phyloP scores from a whole-genome alignment of 1,140 invertebrate genomes.

The Aplysia californica region DNA sequence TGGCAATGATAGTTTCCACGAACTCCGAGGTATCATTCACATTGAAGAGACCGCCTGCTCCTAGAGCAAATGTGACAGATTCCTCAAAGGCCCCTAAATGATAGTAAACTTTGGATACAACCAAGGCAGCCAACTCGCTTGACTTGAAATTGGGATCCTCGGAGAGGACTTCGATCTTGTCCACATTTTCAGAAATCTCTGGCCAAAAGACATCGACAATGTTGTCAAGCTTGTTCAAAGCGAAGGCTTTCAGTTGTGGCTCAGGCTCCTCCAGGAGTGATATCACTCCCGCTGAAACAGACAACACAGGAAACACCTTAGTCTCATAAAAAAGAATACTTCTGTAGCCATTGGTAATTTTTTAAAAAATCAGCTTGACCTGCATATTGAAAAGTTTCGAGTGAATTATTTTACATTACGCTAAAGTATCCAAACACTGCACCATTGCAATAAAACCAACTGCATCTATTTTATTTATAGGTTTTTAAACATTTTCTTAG shows the following conservation, averaged over 20 bases:
- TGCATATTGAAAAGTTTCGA: no score
- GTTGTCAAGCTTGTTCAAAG: constrained; percentile 87
- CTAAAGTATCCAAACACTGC: no score
- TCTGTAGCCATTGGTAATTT: no score
- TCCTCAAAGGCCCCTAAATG: constrained; percentile 97
- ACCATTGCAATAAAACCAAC: no score
- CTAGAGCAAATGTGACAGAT: constrained; percentile 92
- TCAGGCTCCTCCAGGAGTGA: constrained; percentile 94
- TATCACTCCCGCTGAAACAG: constrained; percentile 86
- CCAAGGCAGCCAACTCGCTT: constrained; percentile 92
- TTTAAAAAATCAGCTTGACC: no score
- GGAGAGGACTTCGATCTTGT: constrained; percentile 97
- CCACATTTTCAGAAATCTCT: constrained; percentile 97
- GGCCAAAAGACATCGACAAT: constrained; percentile 99
- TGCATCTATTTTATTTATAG: no score
- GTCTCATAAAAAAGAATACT: no score
- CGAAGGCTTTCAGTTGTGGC: constrained; percentile 90
- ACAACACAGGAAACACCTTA: no score
- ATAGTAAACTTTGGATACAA: constrained; percentile 99
- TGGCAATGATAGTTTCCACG: constrained; percentile 95
- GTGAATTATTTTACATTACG: no score
- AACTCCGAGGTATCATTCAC: constrained; percentile 94
- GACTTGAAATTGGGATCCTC: constrained; percentile 90
- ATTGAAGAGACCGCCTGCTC: constrained; percentile 93
- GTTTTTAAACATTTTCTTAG: no score